These are phyloP conservation scores for Sympetrum striolatum DNA, from an alignment of 2,888 invertebrate species.

Conservation along the genomic window DNA sequence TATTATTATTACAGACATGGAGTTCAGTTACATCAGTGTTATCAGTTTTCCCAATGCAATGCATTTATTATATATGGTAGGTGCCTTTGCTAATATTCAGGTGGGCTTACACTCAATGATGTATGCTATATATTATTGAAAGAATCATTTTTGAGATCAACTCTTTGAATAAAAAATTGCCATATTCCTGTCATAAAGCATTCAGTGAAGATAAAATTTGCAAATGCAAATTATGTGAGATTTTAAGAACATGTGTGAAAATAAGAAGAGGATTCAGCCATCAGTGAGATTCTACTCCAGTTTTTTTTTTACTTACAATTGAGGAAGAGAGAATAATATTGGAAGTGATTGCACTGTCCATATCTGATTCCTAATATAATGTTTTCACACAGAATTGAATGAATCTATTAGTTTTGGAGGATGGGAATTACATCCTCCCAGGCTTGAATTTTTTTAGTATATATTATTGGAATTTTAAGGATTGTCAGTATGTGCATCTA, in stretches of 20 bases:
- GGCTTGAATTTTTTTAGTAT: conserved; percentile 33
- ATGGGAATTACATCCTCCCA: conserved; percentile 8
- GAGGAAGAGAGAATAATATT: neutral
- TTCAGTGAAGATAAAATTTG: neutral
- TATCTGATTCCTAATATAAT: conserved; percentile 25
- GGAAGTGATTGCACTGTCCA: conserved; percentile 21
- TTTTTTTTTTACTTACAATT: neutral
- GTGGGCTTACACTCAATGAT: too few relatives aligned
- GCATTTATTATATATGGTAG: too few relatives aligned
- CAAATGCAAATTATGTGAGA: neutral
- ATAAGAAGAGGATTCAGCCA: neutral
- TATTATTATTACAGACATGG: too few relatives aligned
- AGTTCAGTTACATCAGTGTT: too few relatives aligned
- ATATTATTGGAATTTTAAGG: conserved; percentile 13
- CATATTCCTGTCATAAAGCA: neutral
- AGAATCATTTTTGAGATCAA: neutral
- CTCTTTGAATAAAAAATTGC: neutral
- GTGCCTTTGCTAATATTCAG: too few relatives aligned
- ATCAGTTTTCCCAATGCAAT: too few relatives aligned
- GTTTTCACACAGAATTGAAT: conserved; percentile 37
- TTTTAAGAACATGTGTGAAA: neutral
- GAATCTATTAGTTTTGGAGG: conserved; percentile 6
- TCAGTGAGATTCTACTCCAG: neutral
- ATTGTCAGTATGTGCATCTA: conserved; percentile 22
- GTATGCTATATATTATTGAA: too few relatives aligned